Base-by-base conservation (phyloP, 2,888 invertebrate species). In the Dasypolia templi region DNA sequence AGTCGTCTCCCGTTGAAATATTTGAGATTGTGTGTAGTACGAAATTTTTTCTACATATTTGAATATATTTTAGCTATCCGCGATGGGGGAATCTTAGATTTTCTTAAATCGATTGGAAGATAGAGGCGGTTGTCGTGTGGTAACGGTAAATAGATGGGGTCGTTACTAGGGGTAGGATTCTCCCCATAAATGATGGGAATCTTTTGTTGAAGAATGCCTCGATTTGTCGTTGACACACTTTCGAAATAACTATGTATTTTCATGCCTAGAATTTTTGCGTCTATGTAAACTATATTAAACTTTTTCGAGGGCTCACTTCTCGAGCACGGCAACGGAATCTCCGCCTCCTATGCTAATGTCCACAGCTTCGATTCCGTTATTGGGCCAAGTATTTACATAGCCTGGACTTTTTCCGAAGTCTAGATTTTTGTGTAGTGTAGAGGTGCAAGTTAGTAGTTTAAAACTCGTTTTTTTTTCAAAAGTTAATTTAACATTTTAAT, bases 331-430 rank as follows among this genome's bases (percentile, higher is more conserved):
- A 22, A 11, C 3, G 61, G 79, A 79, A 79, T 83, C 56, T 58
- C 68, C 84, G 80, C 84, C 46, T 83, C 51, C 29, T 79, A 81
- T 81, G 80, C 84, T 65, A 81, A 83, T 81, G 14, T 19, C 65
- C n/a, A 7, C 35, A 49, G 44, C 32, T 83, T 81, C 65, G 12
- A 58, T 69, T 68, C 56, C 62, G 39, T 22, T 67, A 69, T 72
- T 72, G 26, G 46, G 35, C 26, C 62, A 69, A 79, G 53, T n/a
- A 68, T 83, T 80, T 83, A 32, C 26, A 56, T 62, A 53, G n/a
- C 35, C 19, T 49, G 3, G 14, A 12, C 22, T 19, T 29, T 44
- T 51, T 39, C 32, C 12, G 5, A 35, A 61, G 29, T 32, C 49
- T 73, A 58, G 55, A 35, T 72, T 59, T 62, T 56, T 65, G 17